phyloP scores from a whole-genome alignment of 1,140 invertebrate species.

The Drosophila neocordata region DNA sequence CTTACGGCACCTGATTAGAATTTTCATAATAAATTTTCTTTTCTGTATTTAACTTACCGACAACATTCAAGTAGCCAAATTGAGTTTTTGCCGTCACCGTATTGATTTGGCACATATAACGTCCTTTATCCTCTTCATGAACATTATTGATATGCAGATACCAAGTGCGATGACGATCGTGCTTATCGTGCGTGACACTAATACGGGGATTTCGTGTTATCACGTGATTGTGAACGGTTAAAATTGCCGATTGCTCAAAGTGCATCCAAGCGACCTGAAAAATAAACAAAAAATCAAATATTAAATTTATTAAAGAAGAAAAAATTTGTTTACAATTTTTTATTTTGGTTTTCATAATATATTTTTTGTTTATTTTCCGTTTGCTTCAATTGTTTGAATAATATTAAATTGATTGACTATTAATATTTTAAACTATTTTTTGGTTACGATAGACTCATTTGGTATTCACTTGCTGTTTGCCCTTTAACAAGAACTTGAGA shows the following conservation, averaged over 20 bases:
- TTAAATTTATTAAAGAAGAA: too few relatives aligned
- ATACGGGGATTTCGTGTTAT: constrained; percentile 96
- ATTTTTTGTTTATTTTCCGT: neutral
- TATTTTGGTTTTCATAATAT: too few relatives aligned
- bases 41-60: constrained; percentile 87
- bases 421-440: neutral
- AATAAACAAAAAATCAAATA: too few relatives aligned
- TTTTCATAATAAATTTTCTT: constrained; percentile 1
- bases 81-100: constrained; percentile 96
- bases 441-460: neutral
- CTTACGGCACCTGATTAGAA: constrained; percentile 44
- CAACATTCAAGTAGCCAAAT: constrained; percentile 95
- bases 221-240: constrained; percentile 96
- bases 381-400: neutral
- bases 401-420: neutral
- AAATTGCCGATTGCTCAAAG: constrained; percentile 95
- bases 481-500: constrained; percentile 9
- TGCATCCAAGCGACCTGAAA: constrained; percentile 97
- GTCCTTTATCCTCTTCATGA: constrained; percentile 94
- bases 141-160: constrained; percentile 95
- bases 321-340: too few relatives aligned
- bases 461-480: neutral
- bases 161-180: constrained; percentile 91
- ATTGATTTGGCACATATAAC: constrained; percentile 98
- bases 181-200: constrained; percentile 92